Percentiles rank a stretch among this genome's conserved stretches.
phyloP scores from a whole-genome alignment of 2,113 vertebrate genomes.

The Phaethon lepturus region DNA sequence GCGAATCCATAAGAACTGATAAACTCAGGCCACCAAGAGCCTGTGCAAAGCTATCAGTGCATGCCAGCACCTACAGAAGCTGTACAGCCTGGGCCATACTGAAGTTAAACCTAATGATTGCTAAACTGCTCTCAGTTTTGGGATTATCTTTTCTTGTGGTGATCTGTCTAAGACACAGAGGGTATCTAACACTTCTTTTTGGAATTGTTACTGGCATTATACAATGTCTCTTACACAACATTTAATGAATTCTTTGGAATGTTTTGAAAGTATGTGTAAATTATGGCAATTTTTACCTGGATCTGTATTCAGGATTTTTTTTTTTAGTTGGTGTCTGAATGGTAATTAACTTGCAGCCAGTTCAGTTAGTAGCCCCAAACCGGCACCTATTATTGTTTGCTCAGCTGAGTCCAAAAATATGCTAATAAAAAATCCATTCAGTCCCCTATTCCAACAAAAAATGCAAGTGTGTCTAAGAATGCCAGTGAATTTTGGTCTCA shows the following conservation, averaged over 20 bases:
- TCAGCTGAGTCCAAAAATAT: not conserved
- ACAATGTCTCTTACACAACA: not conserved
- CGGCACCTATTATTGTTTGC: not conserved
- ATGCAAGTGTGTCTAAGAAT: not conserved
- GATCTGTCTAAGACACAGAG: not conserved
- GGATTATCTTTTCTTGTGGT: not conserved
- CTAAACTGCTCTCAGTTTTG: not conserved
- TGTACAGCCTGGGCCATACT: rapidly evolving
- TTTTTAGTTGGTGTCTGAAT: not conserved
- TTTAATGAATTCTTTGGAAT: not conserved
- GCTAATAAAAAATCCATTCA: not conserved
- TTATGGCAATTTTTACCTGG: not conserved
- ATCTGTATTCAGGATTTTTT: not conserved
- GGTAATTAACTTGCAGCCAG: not conserved
- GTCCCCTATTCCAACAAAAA: not conserved
- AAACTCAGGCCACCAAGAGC: not conserved
- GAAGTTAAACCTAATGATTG: not conserved
- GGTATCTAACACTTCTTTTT: not conserved
- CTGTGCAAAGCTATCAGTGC: not conserved
- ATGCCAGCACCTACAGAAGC: not conserved
- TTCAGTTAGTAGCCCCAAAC: not conserved
- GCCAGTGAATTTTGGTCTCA: not conserved
- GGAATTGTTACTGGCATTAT: not conserved
- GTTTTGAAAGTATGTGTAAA: not conserved
- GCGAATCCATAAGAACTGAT: rapidly evolving